Base-by-base conservation (phyloP, 2,888 invertebrate species). In the Camptogramma bilineatum region DNA sequence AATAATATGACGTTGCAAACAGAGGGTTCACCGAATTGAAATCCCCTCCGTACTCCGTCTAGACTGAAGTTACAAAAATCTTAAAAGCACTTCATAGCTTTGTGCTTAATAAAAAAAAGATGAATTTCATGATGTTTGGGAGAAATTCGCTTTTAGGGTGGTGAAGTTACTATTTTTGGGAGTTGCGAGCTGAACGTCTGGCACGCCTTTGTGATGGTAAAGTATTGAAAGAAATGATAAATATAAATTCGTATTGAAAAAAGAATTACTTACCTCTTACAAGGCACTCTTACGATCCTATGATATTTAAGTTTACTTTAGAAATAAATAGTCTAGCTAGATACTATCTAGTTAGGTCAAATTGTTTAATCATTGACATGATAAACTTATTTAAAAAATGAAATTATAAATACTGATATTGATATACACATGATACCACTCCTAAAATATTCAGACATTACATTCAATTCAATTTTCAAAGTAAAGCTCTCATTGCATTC, bases 21-120 rank as follows among this genome's bases (percentile, higher is more conserved):
- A 66, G 75, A 68, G 65, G 68, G 77, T 72, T 78, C 79, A 76
- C 82, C 79, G 74, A 74, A 81, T 80, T 73, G 71, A 73, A 73
- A 65, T 58, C 39, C 48, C 76, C 61, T 69, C 61, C 71, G 52
- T 64, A 54, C 62, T 72, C 64, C 74, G 88, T 88, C 85, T 86
- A 85, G 85, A 85, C 85, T 76, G 51, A 73, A 73, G 73, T 74
- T 74, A 76, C 53, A 58, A 66, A 60, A 82, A 79, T 81, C 78
- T 79, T 77, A 73, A 79, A 81, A 82, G 72, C 74, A 73, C 78
- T 70, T 60, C 50, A 59, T 57, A 55, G 55, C 66, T 75, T 75
- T 77, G 72, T 73, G 60, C 57, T 66, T 52, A 69, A 71, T 64
- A 68, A 70, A 74, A 73, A 66, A 73, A 74, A 74, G 70, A 70